Percentiles rank a stretch among this genome's conserved stretches.
phyloP scores from a whole-genome alignment of 2,113 vertebrate genomes.

The Thunnus maccoyii region DNA sequence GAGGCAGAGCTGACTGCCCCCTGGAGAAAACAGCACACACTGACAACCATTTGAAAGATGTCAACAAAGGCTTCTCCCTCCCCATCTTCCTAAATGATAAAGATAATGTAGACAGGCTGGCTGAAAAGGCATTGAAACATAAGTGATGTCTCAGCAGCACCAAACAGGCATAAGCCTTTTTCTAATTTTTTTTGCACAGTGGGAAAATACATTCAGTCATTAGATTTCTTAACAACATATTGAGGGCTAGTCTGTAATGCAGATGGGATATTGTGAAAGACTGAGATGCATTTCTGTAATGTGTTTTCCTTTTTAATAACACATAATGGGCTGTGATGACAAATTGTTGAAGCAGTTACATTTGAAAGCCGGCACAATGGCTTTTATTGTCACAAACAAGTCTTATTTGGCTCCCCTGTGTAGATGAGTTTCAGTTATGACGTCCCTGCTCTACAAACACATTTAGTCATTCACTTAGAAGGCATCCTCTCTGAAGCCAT shows the following conservation, averaged over 20 bases:
- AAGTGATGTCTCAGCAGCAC: constrained; percentile 44
- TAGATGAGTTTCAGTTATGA: constrained; percentile 25
- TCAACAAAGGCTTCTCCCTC: constrained; percentile 64
- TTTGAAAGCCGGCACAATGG: constrained; percentile 41
- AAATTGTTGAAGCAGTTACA: constrained; percentile 40
- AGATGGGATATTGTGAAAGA: constrained; percentile 45
- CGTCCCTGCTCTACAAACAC: constrained; percentile 28
- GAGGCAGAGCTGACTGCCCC: constrained; percentile 58
- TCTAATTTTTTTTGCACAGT: not conserved
- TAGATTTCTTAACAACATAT: constrained; percentile 36
- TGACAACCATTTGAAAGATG: constrained; percentile 71
- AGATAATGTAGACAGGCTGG: constrained; percentile 39
- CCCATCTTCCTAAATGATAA: constrained; percentile 53
- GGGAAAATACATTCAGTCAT: constrained; percentile 21
- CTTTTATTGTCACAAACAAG: constrained; percentile 52
- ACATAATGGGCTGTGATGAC: constrained; percentile 54
- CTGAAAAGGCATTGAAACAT: constrained; percentile 50
- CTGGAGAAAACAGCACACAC: constrained; percentile 68
- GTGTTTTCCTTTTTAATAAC: constrained; percentile 44
- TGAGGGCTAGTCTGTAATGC: constrained; percentile 38
- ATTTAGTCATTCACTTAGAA: constrained; percentile 37
- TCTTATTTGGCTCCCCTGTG: constrained; percentile 35
- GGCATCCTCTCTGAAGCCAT: constrained; percentile 28
- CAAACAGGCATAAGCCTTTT: constrained; percentile 20
- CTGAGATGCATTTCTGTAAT: constrained; percentile 31